A percentile compares a stretch with the other conserved stretches of the same genome.
Conservation (phyloP, 2,888 invertebrate species). For the Altica lythri region DNA sequence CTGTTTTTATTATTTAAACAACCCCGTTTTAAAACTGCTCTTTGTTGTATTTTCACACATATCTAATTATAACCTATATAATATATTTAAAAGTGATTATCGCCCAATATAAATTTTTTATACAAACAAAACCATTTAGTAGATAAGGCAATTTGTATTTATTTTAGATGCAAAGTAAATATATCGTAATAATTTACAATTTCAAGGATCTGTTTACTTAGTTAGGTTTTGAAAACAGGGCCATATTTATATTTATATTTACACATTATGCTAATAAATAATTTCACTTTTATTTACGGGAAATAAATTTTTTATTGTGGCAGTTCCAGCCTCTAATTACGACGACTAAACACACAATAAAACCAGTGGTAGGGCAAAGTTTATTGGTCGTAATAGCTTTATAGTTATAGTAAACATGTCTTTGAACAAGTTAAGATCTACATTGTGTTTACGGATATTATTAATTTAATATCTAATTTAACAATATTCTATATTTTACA, state of each 20-base stretch:
- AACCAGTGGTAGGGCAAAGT: slow-evolving; percentile 28
- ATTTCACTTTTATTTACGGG: slow-evolving; percentile 38
- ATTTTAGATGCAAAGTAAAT: slow-evolving; percentile 32
- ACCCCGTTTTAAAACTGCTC: too few species aligned
- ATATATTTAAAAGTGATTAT: slow-evolving; percentile 19
- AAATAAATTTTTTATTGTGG: slow-evolving; percentile 32
- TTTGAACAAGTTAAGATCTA: slow-evolving; percentile 4
- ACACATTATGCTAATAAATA: slow-evolving; percentile 34
- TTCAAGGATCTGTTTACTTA: slow-evolving; percentile 24
- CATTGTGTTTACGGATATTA: slow-evolving; percentile 11
- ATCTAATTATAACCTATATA: slow-evolving; percentile 3
- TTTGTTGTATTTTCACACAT: background rate
- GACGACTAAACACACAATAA: slow-evolving; percentile 34
- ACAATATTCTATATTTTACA: too few species aligned
- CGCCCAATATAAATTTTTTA: slow-evolving; percentile 21
- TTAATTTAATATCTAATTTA: too few species aligned
- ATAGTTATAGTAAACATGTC: slow-evolving; percentile 19
- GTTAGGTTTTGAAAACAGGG: slow-evolving; percentile 17
- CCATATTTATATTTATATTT: slow-evolving; percentile 23
- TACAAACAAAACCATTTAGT: slow-evolving; percentile 24
- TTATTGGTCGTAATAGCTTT: slow-evolving; percentile 31
- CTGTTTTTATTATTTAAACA: too few species aligned
- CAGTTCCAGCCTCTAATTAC: slow-evolving; percentile 28
- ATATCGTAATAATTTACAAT: slow-evolving; percentile 31
- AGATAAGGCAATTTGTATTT: slow-evolving; percentile 35